A percentile compares a stretch with the other conserved stretches of the same genome.
Evolutionary conservation across 2,888 invertebrate genomes (phyloP).

Genomic region (Drosophila gaucha): DNA sequence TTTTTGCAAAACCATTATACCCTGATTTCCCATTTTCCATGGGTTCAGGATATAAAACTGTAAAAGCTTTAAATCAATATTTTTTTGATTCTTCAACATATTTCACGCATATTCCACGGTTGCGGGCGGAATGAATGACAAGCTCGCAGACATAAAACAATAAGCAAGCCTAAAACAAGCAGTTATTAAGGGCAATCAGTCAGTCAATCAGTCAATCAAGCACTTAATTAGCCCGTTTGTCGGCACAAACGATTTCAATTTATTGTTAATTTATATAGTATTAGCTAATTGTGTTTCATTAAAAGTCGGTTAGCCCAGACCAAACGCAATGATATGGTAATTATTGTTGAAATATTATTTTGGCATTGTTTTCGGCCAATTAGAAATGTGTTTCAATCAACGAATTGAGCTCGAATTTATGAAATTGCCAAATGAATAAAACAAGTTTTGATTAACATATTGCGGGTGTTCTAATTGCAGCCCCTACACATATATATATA

Average conservation of each 20-base stretch:
- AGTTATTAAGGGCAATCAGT: constrained; percentile 2
- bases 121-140: neutral
- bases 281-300: constrained; percentile 6
- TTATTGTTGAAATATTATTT: neutral
- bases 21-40: too few relatives aligned
- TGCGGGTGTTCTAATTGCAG: neutral
- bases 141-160: too few relatives aligned
- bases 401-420: too few relatives aligned
- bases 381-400: neutral
- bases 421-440: neutral
- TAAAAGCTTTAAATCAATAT: too few relatives aligned
- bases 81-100: too few relatives aligned
- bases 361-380: neutral
- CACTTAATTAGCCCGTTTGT: neutral
- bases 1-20: too few relatives aligned
- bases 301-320: neutral
- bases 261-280: neutral
- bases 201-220: neutral
- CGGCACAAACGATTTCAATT: neutral
- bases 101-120: too few relatives aligned
- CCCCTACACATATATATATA: too few relatives aligned
- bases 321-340: neutral
- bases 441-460: neutral
- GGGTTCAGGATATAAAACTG: too few relatives aligned
- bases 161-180: neutral